These are phyloP conservation scores for Andricus curvator DNA, from an alignment of 2,888 invertebrate species.

Conservation along the genomic window DNA sequence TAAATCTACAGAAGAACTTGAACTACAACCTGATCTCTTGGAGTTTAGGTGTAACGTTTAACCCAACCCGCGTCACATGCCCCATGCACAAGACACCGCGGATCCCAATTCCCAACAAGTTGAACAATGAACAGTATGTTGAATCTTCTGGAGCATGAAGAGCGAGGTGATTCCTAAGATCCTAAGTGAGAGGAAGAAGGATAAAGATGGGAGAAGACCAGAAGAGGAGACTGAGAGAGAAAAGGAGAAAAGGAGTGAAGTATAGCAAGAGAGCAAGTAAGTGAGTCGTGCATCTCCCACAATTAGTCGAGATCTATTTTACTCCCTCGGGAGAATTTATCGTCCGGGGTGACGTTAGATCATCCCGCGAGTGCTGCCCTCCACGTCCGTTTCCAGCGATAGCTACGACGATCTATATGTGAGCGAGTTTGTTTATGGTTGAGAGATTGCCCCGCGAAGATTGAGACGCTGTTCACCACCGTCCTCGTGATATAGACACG, in stretches of 20 bases:
- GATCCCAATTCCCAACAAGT: constrained; percentile 39
- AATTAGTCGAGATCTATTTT: constrained; percentile 78
- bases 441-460: constrained; percentile 65
- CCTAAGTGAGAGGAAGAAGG: constrained; percentile 26
- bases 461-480: constrained; percentile 69
- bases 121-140: constrained; percentile 49
- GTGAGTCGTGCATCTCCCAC: constrained; percentile 76
- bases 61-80: constrained; percentile 61
- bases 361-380: constrained; percentile 54
- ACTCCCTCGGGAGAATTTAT: constrained; percentile 75
- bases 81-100: constrained; percentile 55
- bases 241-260: constrained; percentile 44
- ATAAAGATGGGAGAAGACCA: constrained; percentile 32
- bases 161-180: constrained; percentile 43
- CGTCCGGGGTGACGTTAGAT: constrained; percentile 73
- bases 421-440: constrained; percentile 68
- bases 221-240: background rate
- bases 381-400: constrained; percentile 43
- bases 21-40: constrained; percentile 67
- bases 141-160: constrained; percentile 56
- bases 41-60: constrained; percentile 51
- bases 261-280: constrained; percentile 61
- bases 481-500: constrained; percentile 53
- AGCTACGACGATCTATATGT: constrained; percentile 51
- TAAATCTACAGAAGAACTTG: constrained; percentile 61